Base-by-base conservation (phyloP, 2,888 invertebrate species). In the Serripes groenlandicus region DNA sequence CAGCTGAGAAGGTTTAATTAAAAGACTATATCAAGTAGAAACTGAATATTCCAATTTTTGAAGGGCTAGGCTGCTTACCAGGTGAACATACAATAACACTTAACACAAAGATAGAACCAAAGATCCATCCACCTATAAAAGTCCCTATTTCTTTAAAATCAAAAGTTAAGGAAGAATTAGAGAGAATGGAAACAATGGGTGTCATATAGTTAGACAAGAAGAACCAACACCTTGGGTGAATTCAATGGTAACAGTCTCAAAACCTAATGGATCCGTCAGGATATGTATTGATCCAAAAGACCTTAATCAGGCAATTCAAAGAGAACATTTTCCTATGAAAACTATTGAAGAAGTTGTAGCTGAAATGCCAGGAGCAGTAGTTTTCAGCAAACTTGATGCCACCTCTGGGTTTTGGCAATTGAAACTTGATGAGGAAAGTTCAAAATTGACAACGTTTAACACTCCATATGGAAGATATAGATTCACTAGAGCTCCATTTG, bases 211-310 rank as follows among this genome's bases (percentile, higher is more conserved):
- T 11, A 75, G 70, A 75, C 76, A 76, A 49, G 69, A 28, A 42
- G 75, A 88, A 62, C 87, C 88, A 15, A 87, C 88, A 58, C 66
- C 52, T 0, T 87, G 88, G 83, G 88, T 90, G 0, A 87, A 80
- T 58, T 80, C 74, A n/a, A 73, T 89, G 78, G 88, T 86, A 0
- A 75, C 78, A 26, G 85, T 84, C 3, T 49, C 30, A 62, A 90
- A 87, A 71, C 37, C 56, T 9, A 78, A 74, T 23, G 42, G 62
- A 26, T 60, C 28, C 9, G 52, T 79, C 15, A 60, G 83, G 30
- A 78, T 83, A 21, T 81, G 81, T 74, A 54, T 89, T 28, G 89
- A 89, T 72, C 89, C 89, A 11, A 85, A 73, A 66, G 86, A 87
- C 58, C 56, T 89, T 15, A 90, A 90, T 60, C 70, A 75, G 9